Evolutionary conservation across 2,888 invertebrate species (phyloP).

Genomic region (Diploptera punctata): DNA sequence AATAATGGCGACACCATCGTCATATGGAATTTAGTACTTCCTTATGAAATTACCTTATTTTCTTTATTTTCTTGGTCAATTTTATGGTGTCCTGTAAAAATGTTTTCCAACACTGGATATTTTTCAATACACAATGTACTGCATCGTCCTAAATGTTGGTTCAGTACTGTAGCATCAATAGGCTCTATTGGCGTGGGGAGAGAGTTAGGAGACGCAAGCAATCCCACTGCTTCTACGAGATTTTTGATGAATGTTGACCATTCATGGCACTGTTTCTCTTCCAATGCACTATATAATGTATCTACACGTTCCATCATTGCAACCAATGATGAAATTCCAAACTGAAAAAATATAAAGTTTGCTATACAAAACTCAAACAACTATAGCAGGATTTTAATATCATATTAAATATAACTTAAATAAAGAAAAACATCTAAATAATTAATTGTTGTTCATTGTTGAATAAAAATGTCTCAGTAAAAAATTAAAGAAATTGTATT

Average conservation of each 20-base stretch:
- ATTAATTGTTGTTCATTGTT: no score
- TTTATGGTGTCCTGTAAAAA: not conserved
- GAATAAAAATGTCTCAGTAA: no score
- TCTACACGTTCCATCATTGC: conserved; percentile 10
- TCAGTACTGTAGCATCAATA: not conserved
- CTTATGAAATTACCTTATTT: not conserved
- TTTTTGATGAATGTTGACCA: not conserved
- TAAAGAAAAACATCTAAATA: no score
- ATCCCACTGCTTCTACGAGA: not conserved
- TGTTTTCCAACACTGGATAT: conserved; percentile 5
- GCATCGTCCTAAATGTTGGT: conserved; percentile 11
- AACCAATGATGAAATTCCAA: conserved; percentile 14
- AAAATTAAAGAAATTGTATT: no score
- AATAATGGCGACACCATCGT: no score
- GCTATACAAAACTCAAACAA: no score
- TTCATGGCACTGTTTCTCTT: conserved; percentile 3
- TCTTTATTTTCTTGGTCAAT: conserved; percentile 2
- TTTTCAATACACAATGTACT: conserved; percentile 1
- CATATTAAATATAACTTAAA: no score
- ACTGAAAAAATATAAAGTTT: not conserved
- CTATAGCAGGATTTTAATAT: no score
- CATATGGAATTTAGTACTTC: not conserved
- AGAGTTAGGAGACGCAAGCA: not conserved
- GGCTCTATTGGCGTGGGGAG: conserved; percentile 12
- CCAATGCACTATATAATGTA: not conserved